A percentile compares a stretch with the other conserved stretches of the same genome.
Conservation (phyloP, 53 echinoderm and acorn worm genomes). For the Antedon mediterranea region DNA sequence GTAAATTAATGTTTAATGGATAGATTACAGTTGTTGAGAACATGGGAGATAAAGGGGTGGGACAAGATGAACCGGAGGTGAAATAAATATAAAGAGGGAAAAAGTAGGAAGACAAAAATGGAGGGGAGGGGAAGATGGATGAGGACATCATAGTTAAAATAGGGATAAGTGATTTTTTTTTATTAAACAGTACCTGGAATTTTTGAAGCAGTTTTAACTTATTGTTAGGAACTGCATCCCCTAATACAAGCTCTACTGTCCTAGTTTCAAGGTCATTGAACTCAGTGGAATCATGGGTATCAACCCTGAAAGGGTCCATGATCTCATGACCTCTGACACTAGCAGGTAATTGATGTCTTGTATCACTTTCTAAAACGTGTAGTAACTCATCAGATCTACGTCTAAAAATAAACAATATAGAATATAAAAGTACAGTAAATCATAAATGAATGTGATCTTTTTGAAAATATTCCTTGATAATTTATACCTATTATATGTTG, state of each 20-base stretch:
- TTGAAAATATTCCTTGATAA: too few species aligned
- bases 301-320: neutral
- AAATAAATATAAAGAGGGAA: too few species aligned
- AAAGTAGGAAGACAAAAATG: too few species aligned
- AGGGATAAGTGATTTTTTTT: neutral
- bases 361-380: conserved; percentile 48
- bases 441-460: too few species aligned
- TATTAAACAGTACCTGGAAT: conserved; percentile 31
- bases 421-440: too few species aligned
- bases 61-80: too few species aligned
- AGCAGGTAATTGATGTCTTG: neutral
- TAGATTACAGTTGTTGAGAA: too few species aligned
- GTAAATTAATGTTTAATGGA: too few species aligned
- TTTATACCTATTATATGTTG: too few species aligned
- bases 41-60: too few species aligned
- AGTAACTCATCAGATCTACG: conserved; percentile 55
- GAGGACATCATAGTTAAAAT: neutral
- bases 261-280: conserved; percentile 29
- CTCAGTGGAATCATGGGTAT: conserved; percentile 1
- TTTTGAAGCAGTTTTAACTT: conserved; percentile 52
- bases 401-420: neutral
- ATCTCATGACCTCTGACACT: neutral
- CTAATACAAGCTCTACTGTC: conserved; percentile 47
- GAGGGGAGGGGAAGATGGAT: too few species aligned
- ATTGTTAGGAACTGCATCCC: conserved; percentile 28